A percentile compares a stretch with the other conserved stretches of the same genome.
Conservation (phyloP, 2,797 vertebrate genomes). For the Hydrolagus colliei region DNA sequence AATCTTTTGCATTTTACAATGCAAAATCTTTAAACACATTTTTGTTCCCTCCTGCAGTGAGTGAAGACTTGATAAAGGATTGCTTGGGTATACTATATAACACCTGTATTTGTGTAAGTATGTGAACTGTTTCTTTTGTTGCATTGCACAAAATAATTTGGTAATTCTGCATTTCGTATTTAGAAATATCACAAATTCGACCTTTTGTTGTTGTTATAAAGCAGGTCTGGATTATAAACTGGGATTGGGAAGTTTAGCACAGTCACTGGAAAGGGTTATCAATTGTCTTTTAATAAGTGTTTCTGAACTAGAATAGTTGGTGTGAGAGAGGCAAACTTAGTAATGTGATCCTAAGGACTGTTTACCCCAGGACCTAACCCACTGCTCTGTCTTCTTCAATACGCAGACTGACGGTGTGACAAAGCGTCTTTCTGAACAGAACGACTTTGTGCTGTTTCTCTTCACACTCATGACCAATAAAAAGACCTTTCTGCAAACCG, state of each 20-base stretch:
- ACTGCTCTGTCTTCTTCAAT: slow-evolving; percentile 34
- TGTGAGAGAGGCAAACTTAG: too few species aligned
- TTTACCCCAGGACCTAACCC: background rate
- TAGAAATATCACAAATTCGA: background rate
- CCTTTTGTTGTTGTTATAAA: background rate
- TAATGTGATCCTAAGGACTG: background rate
- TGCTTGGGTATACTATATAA: slow-evolving; percentile 97
- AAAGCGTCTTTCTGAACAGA: slow-evolving; percentile 82
- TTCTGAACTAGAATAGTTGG: background rate
- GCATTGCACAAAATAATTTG: background rate
- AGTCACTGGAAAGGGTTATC: too few species aligned
- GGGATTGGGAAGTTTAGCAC: background rate
- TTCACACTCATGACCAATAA: slow-evolving; percentile 98
- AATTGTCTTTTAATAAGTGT: too few species aligned
- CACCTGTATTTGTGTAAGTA: slow-evolving; percentile 96
- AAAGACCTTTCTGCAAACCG: slow-evolving; percentile 94
- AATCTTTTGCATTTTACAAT: too few species aligned
- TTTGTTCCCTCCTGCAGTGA: slow-evolving; percentile 68
- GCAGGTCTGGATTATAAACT: background rate
- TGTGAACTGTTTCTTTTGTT: slow-evolving; percentile 20
- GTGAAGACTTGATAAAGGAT: slow-evolving; percentile 93
- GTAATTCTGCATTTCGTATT: background rate
- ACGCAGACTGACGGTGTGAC: slow-evolving; percentile 86
- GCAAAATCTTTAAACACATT: background rate
- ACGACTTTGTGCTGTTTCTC: slow-evolving; percentile 92